Conservation (phyloP, 2,888 invertebrate species). For the Rhagophthalmus giganteus region DNA sequence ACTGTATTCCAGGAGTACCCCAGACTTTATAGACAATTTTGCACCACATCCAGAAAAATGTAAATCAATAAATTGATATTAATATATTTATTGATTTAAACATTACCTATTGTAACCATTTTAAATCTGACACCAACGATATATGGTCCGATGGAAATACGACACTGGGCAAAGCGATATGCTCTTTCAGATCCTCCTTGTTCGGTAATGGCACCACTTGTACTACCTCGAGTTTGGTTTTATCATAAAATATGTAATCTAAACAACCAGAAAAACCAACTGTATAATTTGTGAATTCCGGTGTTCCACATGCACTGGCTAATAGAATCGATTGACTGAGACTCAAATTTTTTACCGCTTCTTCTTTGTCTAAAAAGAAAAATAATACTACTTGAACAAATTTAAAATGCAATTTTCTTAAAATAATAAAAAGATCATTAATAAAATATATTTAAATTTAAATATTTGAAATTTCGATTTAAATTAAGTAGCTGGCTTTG, state of each 20-base stretch:
- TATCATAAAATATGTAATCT: slow-evolving; percentile 88
- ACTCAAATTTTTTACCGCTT: slow-evolving; percentile 66
- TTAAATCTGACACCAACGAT: slow-evolving; percentile 78
- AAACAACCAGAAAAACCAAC: slow-evolving; percentile 80
- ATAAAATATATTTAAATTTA: too few species aligned
- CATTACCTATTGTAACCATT: slow-evolving; percentile 55
- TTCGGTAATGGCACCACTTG: slow-evolving; percentile 80
- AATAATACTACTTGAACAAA: slow-evolving; percentile 22
- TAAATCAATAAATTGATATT: too few species aligned
- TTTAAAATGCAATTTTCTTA: too few species aligned
- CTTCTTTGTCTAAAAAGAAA: slow-evolving; percentile 61
- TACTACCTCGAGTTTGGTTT: slow-evolving; percentile 62
- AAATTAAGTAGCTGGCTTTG: too few species aligned
- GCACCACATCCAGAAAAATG: too few species aligned
- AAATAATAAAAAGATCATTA: too few species aligned
- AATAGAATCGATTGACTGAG: slow-evolving; percentile 69
- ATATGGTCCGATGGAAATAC: slow-evolving; percentile 94
- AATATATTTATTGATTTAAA: too few species aligned
- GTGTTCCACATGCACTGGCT: slow-evolving; percentile 81
- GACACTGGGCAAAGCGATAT: slow-evolving; percentile 82
- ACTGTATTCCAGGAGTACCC: too few species aligned
- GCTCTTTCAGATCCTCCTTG: slow-evolving; percentile 71
- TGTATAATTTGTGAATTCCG: slow-evolving; percentile 84
- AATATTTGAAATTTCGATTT: too few species aligned
- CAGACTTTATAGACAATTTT: too few species aligned